phyloP scores from a whole-genome alignment of 1,140 invertebrate genomes.

The Oryzaephilus surinamensis region DNA sequence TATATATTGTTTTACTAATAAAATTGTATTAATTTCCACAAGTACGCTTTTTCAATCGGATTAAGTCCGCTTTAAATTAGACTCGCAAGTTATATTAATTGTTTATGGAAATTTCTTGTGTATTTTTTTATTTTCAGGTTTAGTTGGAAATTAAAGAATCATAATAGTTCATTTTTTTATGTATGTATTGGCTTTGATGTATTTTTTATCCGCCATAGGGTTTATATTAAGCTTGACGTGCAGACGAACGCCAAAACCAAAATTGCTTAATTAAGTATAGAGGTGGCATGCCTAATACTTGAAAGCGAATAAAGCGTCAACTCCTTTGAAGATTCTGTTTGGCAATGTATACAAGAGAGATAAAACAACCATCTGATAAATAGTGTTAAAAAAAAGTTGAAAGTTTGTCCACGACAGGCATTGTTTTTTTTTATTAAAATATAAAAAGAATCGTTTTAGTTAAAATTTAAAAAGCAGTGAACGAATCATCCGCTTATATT shows the following conservation, averaged over 20 bases:
- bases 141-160: no score
- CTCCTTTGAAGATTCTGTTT: slow-evolving; percentile 5
- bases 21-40: slow-evolving; percentile 12
- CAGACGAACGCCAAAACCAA: not conserved
- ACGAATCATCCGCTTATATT: slow-evolving; percentile 7
- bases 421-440: not conserved
- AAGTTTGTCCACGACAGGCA: slow-evolving; percentile 3
- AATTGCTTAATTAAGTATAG: slow-evolving; percentile 10
- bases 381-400: no score
- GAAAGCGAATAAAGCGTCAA: slow-evolving; percentile 5
- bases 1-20: slow-evolving; percentile 3
- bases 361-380: not conserved
- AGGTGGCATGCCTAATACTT: not conserved
- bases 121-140: no score
- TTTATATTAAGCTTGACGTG: not conserved
- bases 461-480: slow-evolving; percentile 3
- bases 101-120: no score
- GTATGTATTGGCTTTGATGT: no score
- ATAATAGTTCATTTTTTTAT: no score
- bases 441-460: not conserved
- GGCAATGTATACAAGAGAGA: not conserved
- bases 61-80: slow-evolving; percentile 17
- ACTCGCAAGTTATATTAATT: slow-evolving; percentile 11
- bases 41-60: slow-evolving; percentile 17
- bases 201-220: slow-evolving; percentile 1